Base-by-base conservation (phyloP, 2,888 invertebrate species). In the Kuschelorhynchus macadamiae region DNA sequence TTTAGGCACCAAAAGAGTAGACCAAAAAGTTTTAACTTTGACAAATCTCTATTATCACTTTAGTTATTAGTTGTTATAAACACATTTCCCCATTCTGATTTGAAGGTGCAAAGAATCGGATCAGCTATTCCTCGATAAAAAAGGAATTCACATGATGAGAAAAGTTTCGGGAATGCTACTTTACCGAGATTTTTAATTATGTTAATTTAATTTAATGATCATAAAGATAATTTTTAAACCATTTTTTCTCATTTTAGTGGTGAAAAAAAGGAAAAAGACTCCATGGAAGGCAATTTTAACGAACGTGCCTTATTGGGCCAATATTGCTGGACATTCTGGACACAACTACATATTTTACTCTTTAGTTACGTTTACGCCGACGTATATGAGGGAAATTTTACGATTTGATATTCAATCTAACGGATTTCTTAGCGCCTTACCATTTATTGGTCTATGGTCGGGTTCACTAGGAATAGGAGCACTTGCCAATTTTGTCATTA, bases 271-370 rank as follows among this genome's bases (percentile, higher is more conserved):
- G 2, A 53, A 47, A 7, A 52, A 44, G 16, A 64, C 50, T 5
- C 71, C 71, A 9, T 71, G 71, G 71, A 52, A 36, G 14, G 33
- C 18, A 16, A 69, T 72, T 36, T 50, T 69, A 16, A 50, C 46
- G 8, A 65, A 60, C n/a, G 55, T 66, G n/a, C 59, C 70, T 18
- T 41, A 69, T n/a, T 74, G 72, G 72, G 73, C 71, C 1, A 36
- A 92, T 12, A 87, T 91, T 9, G 87, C 87, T 47, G 92, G 91
- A 71, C 90, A 91, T 85, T 84, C 87, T 71, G 87, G 88, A 9
- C 89, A 89, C 78, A 88, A 89, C 74, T 89, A 88, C 86, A 88
- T 88, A 1, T 88, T 89, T 75, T 89, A 88, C 78, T 89, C 88
- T 1, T 87, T 90, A 85, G 86, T 89, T 30, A 89, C 88, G 0